These are phyloP conservation scores for Druon quercuslanigerum DNA, from an alignment of 1,140 invertebrate species.

Conservation along the genomic window DNA sequence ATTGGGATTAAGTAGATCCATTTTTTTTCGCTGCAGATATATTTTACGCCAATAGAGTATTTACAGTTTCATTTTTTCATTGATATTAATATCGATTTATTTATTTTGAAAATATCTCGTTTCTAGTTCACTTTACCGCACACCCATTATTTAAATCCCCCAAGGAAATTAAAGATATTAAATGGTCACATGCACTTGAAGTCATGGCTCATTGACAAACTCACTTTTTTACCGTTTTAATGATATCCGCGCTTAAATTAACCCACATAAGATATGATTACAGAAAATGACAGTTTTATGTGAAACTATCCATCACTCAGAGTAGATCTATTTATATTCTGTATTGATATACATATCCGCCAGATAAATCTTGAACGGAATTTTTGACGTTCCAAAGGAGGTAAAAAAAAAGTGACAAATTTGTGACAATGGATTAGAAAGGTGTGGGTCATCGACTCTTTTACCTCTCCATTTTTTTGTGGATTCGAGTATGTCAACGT, in stretches of 20 bases:
- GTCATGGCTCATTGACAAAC: not conserved
- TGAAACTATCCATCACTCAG: not conserved
- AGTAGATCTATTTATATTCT: not conserved
- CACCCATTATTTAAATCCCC: not conserved
- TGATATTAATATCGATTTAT: not conserved
- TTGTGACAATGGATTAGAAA: too few species aligned
- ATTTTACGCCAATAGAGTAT: too few species aligned
- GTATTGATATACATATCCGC: not conserved
- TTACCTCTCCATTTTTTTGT: too few species aligned
- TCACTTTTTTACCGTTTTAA: constrained; percentile 17
- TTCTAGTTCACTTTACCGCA: not conserved
- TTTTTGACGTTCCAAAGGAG: too few species aligned
- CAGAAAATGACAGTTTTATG: not conserved
- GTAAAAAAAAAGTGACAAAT: too few species aligned
- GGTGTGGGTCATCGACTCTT: too few species aligned
- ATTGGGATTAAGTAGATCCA: too few species aligned
- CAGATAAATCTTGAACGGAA: not conserved
- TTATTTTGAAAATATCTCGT: not conserved
- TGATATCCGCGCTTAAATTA: constrained; percentile 7
- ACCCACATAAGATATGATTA: constrained; percentile 14
- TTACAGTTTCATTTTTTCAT: not conserved
- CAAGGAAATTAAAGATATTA: not conserved
- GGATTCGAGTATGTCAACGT: too few species aligned
- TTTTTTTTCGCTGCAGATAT: too few species aligned
- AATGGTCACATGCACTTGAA: not conserved